Evolutionary conservation across 2,888 invertebrate species (phyloP), one percentile per base, ranked within the genome.

Genomic region (Chymomyza fuscimana): DNA sequence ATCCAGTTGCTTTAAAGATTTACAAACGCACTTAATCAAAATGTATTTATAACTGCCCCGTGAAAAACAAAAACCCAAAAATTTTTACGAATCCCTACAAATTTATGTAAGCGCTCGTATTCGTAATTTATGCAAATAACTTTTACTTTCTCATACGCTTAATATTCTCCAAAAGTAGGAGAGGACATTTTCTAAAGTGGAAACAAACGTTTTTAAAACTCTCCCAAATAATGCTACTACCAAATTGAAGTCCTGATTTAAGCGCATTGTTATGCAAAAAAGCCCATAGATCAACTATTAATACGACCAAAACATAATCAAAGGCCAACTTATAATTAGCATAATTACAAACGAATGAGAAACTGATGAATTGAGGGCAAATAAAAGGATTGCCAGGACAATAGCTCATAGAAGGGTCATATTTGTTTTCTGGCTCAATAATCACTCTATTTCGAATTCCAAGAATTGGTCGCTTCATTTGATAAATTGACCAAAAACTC

Each of bases 401-500:
- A 19, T 54, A 54, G 16, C 10, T 7, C 15, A 19, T 16, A 54
- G 52, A 63, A 60, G 58, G 58, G 7, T 58, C 10, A 25, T 16
- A 9, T 54, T 69, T 61, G 58, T 6, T 59, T 64, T 61, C 32
- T 65, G 58, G 36, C 67, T 73, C 68, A 70, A 75, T 85, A 80
- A 84, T 88, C 67, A 70, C 87, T 87, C 72, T 76, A 88, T 85
- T 77, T 86, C 63, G 63, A 63, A 72, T 86, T 86, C 86, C 69
- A 74, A 32, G 89, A 86, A 87, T 72, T 67, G 73, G 56, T 66
- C 76, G 77, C 65, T 77, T 76, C 72, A 68, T 88, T 86, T 86
- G 88, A 86, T 88, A 89, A 88, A 86, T 88, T 80, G 87, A 81
- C 75, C 78, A 79, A 79, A 72, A 83, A 81, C 82, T 83, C 89